Base-by-base conservation (phyloP, 2,888 invertebrate species). In the Villa cingulata region DNA sequence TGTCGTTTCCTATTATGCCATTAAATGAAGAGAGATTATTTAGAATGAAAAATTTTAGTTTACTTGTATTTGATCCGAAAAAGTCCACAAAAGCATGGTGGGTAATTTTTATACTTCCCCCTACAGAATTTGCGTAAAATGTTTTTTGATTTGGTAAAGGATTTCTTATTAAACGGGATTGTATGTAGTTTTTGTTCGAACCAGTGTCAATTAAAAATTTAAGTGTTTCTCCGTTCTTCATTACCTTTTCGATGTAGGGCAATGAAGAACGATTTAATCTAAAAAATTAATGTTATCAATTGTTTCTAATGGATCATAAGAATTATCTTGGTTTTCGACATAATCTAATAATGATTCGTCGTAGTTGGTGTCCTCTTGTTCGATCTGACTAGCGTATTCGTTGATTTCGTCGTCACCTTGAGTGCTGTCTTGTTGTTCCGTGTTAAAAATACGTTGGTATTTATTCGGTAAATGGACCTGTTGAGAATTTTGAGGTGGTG, bases 181-280 rank as follows among this genome's bases (percentile, higher is more conserved):
- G 34, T 15, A 42, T 39, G 16, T 52, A 46, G 29, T 38, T 48
- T 36, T 44, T 46, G 15, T 46, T 48, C 1, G 44, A 48, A 6
- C 52, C 45, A 4, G 49, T 48, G 19, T 52, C 45, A 37, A 52
- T 27, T 12, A 47, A 32, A 16, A 51, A 46, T 46, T 48, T 51
- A 12, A 51, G 16, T 12, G 38, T 39, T 27, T 49, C 43, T 17
- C 45, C 46, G 37, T 43, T 50, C 41, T 23, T 27, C 43, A 27
- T 32, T 20, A 15, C 32, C 17, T 37, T 45, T 23, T 18, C 40
- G 19, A 49, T 49, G 29, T 51, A 53, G 15, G 49, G 53, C 23
- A 51, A 36, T 19, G 46, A 51, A 39, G 52, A 52, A 45, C 42
- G 12, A 4, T 48, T 47, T 48, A 50, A 27, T 50, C 48, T 52